Percentiles rank a stretch among this genome's conserved stretches.
phyloP scores from a whole-genome alignment of 2,888 invertebrate species.

The Isotomurus palustris region DNA sequence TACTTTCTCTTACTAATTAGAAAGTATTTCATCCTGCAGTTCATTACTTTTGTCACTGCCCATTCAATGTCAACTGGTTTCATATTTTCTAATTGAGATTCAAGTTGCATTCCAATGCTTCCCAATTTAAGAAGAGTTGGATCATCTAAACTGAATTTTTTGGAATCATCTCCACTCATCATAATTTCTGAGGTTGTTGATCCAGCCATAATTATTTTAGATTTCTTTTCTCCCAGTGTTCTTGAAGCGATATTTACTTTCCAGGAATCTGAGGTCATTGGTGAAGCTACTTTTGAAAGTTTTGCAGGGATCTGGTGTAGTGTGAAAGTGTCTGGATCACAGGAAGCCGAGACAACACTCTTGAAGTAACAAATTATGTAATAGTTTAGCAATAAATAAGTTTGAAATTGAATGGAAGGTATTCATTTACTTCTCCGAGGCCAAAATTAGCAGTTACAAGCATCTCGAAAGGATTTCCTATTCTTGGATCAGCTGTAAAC shows the following conservation, averaged over 20 bases:
- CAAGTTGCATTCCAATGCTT: constrained; percentile 58
- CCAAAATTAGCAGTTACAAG: constrained; percentile 76
- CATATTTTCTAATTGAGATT: constrained; percentile 61
- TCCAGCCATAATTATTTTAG: constrained; percentile 53
- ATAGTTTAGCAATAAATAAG: background rate
- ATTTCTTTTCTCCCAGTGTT: constrained; percentile 52
- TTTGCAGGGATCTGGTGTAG: constrained; percentile 21
- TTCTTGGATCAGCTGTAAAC: constrained; percentile 73
- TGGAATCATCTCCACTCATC: constrained; percentile 52
- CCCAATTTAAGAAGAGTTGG: constrained; percentile 58
- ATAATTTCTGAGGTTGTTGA: constrained; percentile 52
- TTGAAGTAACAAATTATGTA: constrained; percentile 49
- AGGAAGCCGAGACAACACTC: constrained; percentile 73
- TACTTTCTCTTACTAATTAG: background rate
- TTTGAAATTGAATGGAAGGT: too few species aligned
- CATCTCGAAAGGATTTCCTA: constrained; percentile 63
- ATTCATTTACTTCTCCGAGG: constrained; percentile 72
- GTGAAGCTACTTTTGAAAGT: constrained; percentile 25
- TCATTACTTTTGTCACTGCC: constrained; percentile 59
- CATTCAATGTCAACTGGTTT: constrained; percentile 73
- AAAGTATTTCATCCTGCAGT: background rate
- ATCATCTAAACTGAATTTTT: constrained; percentile 57
- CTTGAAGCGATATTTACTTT: constrained; percentile 49
- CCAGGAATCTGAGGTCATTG: constrained; percentile 3
- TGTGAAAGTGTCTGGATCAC: constrained; percentile 69